These are phyloP conservation scores for Megastigmus dorsalis DNA, from an alignment of 2,888 invertebrate genomes.

Conservation along the genomic window DNA sequence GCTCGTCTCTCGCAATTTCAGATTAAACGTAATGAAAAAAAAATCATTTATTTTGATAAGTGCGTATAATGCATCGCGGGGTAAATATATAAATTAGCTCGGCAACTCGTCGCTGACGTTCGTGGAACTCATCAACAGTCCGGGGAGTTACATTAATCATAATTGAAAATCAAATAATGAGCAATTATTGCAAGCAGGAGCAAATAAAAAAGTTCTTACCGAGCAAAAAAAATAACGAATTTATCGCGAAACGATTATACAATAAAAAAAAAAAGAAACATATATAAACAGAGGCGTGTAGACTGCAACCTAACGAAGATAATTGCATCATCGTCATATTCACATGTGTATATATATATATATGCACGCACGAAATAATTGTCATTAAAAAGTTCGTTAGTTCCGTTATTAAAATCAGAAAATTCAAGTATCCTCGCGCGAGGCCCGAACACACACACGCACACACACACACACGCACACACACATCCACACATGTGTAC, in stretches of 20 bases:
- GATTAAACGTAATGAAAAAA: too few relatives aligned
- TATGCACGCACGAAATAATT: constrained; percentile 30
- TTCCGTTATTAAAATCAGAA: constrained; percentile 42
- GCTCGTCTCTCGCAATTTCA: too few relatives aligned
- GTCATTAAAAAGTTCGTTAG: constrained; percentile 53
- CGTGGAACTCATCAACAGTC: neutral
- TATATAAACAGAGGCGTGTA: too few relatives aligned
- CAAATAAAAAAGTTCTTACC: too few relatives aligned
- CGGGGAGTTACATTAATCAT: constrained; percentile 18
- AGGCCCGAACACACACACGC: neutral
- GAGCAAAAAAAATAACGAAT: constrained; percentile 24
- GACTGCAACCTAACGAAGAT: constrained; percentile 9
- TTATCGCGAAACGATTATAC: neutral
- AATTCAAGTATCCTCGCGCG: constrained; percentile 6
- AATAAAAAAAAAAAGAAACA: neutral
- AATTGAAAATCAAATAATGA: constrained; percentile 31
- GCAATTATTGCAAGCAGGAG: constrained; percentile 1
- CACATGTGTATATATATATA: neutral
- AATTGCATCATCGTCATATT: constrained; percentile 32
- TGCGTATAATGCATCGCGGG: too few relatives aligned
- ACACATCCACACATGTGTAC: too few relatives aligned
- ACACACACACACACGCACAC: neutral
- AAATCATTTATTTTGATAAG: too few relatives aligned
- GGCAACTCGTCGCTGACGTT: neutral
- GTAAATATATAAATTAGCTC: constrained; percentile 3